Evolutionary conservation across 2,888 invertebrate species (phyloP).

Genomic region (Agrotis clavis): DNA sequence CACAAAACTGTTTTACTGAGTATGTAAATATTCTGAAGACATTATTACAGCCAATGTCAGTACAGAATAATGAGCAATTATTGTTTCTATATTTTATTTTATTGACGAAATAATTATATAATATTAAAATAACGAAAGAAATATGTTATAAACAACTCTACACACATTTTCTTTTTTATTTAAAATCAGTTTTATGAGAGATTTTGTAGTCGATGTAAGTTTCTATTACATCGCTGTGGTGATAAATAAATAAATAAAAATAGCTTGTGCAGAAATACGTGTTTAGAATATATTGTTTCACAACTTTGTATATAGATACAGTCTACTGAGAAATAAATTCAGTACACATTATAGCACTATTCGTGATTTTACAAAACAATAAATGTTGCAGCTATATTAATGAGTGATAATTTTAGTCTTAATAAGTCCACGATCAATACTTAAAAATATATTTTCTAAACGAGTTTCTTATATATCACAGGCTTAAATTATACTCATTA

Average conservation of each 20-base stretch:
- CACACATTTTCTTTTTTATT: background rate
- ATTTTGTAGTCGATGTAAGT: conserved; percentile 32
- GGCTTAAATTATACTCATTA: conserved; percentile 90
- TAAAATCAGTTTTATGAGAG: conserved; percentile 49
- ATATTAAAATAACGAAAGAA: background rate
- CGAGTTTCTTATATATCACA: conserved; percentile 90
- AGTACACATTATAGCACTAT: conserved; percentile 44
- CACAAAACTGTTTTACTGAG: conserved; percentile 42
- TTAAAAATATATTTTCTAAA: conserved; percentile 85
- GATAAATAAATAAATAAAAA: conserved; percentile 51
- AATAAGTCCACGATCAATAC: conserved; percentile 77
- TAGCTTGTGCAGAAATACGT: conserved; percentile 54
- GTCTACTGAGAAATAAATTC: conserved; percentile 36
- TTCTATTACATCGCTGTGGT: conserved; percentile 54
- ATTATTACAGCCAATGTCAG: background rate
- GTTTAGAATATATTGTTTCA: conserved; percentile 43
- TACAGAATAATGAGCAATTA: conserved; percentile 13
- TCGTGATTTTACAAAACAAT: conserved; percentile 46
- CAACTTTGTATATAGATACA: conserved; percentile 27
- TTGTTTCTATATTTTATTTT: background rate
- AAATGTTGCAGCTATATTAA: conserved; percentile 57
- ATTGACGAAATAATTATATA: background rate
- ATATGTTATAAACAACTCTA: background rate
- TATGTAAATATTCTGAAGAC: conserved; percentile 2
- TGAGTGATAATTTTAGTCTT: conserved; percentile 71